These are phyloP conservation scores for Coleophora deauratella DNA, from an alignment of 2,888 invertebrate genomes.

Conservation along the genomic window DNA sequence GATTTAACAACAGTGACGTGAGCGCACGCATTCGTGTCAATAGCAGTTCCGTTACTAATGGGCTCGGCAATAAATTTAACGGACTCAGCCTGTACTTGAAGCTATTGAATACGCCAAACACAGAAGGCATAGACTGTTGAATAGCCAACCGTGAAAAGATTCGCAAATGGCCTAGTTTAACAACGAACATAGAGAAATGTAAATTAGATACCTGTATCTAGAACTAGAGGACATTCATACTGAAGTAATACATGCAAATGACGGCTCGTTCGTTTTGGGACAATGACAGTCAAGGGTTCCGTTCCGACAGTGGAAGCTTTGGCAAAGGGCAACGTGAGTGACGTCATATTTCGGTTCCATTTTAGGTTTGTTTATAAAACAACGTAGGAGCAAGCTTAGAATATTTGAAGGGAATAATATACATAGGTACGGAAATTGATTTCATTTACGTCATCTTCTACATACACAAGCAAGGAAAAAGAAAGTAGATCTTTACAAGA, in stretches of 20 bases:
- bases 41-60: constrained; percentile 10
- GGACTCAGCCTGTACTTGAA: constrained; percentile 6
- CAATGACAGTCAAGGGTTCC: constrained; percentile 27
- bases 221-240: no score
- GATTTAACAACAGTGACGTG: not conserved
- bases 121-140: constrained; percentile 1
- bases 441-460: no score
- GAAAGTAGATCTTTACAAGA: no score
- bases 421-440: no score
- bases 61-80: constrained; percentile 1
- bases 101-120: constrained; percentile 1
- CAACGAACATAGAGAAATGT: not conserved
- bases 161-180: constrained; percentile 3
- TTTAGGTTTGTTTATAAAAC: no score
- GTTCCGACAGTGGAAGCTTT: constrained; percentile 18
- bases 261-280: constrained; percentile 28
- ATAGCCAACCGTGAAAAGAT: not conserved
- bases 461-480: no score
- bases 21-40: constrained; percentile 11
- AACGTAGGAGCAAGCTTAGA: no score
- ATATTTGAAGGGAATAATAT: no score
- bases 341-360: constrained; percentile 2
- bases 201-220: not conserved
- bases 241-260: constrained; percentile 24
- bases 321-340: constrained; percentile 20